These are phyloP conservation scores for Lytechinus variegatus DNA, from an alignment of 35 echinoderm and acorn worm genomes.

Conservation along the genomic window DNA sequence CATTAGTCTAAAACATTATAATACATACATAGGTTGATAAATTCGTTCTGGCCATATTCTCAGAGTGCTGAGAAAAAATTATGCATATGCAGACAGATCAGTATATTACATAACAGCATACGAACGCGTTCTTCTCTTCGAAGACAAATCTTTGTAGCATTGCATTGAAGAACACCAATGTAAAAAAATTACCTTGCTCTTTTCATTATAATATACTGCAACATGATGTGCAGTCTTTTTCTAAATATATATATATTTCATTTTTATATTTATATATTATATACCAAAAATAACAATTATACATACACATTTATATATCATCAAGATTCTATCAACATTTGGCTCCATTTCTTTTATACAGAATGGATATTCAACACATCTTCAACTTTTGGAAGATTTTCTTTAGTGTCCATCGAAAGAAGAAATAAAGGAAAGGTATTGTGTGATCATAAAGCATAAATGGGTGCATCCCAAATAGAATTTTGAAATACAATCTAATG, in stretches of 20 bases:
- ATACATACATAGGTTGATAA: background rate
- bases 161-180: slow-evolving; percentile 8
- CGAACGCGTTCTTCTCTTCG: background rate
- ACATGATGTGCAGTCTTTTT: background rate
- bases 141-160: background rate
- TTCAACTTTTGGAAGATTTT: background rate
- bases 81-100: background rate
- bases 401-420: background rate
- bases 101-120: background rate
- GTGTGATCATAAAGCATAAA: background rate
- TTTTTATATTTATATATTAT: slow-evolving; percentile 49
- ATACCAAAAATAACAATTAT: slow-evolving; percentile 47
- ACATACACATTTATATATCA: slow-evolving; percentile 32
- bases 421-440: background rate
- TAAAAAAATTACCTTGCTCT: slow-evolving; percentile 35
- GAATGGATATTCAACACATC: background rate
- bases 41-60: background rate
- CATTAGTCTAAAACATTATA: background rate
- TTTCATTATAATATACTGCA: slow-evolving; percentile 25
- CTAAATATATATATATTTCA: slow-evolving; percentile 48
- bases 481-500: too few relatives aligned
- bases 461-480: background rate
- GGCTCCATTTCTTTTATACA: background rate
- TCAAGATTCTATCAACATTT: background rate
- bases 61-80: background rate